phyloP scores from a whole-genome alignment of 1,140 invertebrate species.

The Melitaea cinxia region DNA sequence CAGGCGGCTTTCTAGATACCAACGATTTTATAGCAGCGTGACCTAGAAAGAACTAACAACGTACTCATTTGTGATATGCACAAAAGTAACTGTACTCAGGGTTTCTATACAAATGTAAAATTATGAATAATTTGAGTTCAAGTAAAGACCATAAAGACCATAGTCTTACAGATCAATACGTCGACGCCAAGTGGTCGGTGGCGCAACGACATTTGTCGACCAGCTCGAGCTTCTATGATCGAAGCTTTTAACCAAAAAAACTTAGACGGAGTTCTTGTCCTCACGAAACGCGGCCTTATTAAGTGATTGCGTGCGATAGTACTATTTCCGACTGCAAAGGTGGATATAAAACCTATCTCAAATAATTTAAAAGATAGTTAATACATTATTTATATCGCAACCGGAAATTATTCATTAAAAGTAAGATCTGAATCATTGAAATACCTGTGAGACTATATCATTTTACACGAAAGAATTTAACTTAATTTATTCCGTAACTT shows the following conservation, averaged over 20 bases:
- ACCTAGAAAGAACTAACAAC: constrained; percentile 25
- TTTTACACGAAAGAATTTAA: neutral
- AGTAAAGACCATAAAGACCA: constrained; percentile 44
- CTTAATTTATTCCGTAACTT: constrained; percentile 11
- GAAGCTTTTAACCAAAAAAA: constrained; percentile 9
- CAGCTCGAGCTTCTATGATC: constrained; percentile 13
- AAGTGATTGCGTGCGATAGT: constrained; percentile 3
- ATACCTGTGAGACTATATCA: constrained; percentile 24
- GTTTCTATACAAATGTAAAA: too few species aligned
- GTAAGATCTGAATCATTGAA: constrained; percentile 23
- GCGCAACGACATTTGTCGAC: constrained; percentile 40
- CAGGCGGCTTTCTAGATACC: constrained; percentile 31
- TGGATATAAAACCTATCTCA: constrained; percentile 17
- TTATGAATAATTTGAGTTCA: constrained; percentile 14
- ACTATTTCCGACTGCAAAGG: constrained; percentile 10
- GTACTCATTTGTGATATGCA: neutral
- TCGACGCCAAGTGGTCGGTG: constrained; percentile 65
- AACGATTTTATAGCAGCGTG: constrained; percentile 25
- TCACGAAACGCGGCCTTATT: constrained; percentile 10
- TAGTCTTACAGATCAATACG: constrained; percentile 65
- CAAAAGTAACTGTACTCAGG: too few species aligned
- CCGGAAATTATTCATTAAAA: constrained; percentile 22
- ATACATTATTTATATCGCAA: constrained; percentile 14
- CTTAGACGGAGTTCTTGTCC: constrained; percentile 4
- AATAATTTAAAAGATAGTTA: constrained; percentile 1